Percentiles rank a stretch among this genome's conserved stretches.
Conservation (phyloP, 2,888 invertebrate species). For the Macrophya annulata region DNA sequence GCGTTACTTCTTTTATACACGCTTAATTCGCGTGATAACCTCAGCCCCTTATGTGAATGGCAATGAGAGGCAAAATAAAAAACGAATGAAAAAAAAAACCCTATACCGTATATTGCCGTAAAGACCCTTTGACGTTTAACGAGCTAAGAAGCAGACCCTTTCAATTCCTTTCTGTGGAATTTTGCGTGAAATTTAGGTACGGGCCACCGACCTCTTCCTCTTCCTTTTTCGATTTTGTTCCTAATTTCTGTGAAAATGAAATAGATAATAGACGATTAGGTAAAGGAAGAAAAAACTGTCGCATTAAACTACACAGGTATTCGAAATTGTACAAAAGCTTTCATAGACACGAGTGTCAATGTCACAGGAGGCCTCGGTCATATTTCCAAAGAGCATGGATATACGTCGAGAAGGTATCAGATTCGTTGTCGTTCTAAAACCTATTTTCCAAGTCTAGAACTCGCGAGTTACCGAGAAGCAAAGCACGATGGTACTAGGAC, state of each 20-base stretch:
- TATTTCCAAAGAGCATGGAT: conserved; percentile 32
- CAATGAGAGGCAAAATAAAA: background rate
- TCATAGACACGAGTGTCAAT: background rate
- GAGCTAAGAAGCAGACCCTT: conserved; percentile 43
- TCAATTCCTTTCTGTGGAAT: conserved; percentile 10
- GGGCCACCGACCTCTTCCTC: background rate
- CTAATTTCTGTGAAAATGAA: background rate
- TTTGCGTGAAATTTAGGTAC: conserved; percentile 12
- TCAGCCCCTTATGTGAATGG: background rate
- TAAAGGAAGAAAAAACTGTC: background rate
- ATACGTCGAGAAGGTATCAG: conserved; percentile 5
- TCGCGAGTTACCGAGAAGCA: background rate
- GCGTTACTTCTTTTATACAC: conserved; percentile 12
- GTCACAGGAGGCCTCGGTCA: conserved; percentile 17
- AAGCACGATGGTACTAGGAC: background rate
- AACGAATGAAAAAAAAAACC: background rate
- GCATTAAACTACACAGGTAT: background rate
- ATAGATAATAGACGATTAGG: background rate
- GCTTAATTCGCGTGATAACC: background rate
- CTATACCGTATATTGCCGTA: background rate
- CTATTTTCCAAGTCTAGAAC: conserved; percentile 44
- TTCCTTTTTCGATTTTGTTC: background rate
- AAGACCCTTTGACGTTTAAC: conserved; percentile 37
- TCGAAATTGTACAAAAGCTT: background rate
- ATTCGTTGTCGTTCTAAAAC: conserved; percentile 33